Evolutionary conservation across 2,888 invertebrate genomes (phyloP).

Genomic region (Steinernema scapterisci): DNA sequence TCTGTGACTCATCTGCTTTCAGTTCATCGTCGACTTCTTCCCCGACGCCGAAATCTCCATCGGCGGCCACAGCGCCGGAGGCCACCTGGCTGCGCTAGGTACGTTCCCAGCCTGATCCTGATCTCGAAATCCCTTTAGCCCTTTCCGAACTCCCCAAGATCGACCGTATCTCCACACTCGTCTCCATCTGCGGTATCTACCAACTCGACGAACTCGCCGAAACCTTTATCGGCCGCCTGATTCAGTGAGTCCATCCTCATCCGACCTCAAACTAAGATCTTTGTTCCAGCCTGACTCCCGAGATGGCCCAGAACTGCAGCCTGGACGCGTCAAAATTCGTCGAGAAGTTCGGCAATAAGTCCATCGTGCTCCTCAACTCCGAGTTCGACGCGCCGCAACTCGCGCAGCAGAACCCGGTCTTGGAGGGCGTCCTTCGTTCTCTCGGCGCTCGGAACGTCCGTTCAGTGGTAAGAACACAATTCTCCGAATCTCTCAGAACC

Average conservation of each 20-base stretch:
- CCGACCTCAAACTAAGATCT: neutral
- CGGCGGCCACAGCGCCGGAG: slow-evolving; percentile 36
- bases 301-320: neutral
- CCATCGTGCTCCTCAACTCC: neutral
- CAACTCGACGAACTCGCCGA: slow-evolving; percentile 28
- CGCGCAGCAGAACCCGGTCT: neutral
- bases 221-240: slow-evolving; percentile 28
- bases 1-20: neutral
- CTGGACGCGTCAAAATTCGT: neutral
- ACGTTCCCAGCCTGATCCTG: neutral
- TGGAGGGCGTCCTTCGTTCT: slow-evolving; percentile 4
- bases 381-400: slow-evolving; percentile 30
- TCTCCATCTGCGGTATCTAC: slow-evolving; percentile 34
- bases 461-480: neutral
- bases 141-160: slow-evolving; percentile 13
- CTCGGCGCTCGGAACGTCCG: neutral
- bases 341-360: neutral
- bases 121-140: neutral
- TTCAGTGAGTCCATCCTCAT: slow-evolving; percentile 6
- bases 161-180: slow-evolving; percentile 5
- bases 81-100: slow-evolving; percentile 31
- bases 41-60: slow-evolving; percentile 31
- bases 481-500: no score
- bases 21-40: slow-evolving; percentile 28
- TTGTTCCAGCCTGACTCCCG: neutral